Conservation (phyloP, 2,888 invertebrate species). For the Microctonus aethiopoides region DNA sequence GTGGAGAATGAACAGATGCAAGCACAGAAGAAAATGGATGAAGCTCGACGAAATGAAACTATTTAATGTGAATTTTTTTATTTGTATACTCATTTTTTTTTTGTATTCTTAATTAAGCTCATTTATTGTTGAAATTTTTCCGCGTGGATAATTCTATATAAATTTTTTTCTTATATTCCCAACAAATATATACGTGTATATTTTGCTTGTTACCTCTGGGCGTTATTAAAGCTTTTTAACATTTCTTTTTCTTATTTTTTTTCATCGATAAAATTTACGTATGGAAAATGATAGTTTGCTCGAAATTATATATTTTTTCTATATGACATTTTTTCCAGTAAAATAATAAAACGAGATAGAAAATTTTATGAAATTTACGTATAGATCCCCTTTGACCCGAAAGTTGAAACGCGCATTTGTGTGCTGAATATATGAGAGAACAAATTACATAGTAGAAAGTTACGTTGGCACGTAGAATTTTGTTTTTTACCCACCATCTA, state of each 20-base stretch:
- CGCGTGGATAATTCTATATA: not conserved
- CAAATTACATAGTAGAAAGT: not conserved
- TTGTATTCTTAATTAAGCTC: not conserved
- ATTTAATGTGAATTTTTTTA: not conserved
- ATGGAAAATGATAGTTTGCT: not conserved
- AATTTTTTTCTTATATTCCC: not conserved
- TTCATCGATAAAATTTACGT: not conserved
- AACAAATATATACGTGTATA: not conserved
- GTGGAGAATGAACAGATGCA: not conserved
- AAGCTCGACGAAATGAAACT: not conserved
- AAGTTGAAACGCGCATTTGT: not conserved
- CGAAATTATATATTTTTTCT: not conserved
- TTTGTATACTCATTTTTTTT: not conserved
- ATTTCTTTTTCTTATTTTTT: not conserved
- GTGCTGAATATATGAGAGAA: not conserved
- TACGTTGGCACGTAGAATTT: not conserved
- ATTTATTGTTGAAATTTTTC: not conserved
- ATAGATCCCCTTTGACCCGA: not conserved
- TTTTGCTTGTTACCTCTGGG: not conserved
- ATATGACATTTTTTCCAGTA: not conserved
- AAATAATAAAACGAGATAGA: not conserved
- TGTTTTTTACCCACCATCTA: not conserved
- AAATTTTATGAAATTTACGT: not conserved
- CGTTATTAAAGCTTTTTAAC: no score
- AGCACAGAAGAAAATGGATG: not conserved